Evolutionary conservation across 2,797 vertebrate species (phyloP).

Genomic region (Acrossocheilus wenchowensis): DNA sequence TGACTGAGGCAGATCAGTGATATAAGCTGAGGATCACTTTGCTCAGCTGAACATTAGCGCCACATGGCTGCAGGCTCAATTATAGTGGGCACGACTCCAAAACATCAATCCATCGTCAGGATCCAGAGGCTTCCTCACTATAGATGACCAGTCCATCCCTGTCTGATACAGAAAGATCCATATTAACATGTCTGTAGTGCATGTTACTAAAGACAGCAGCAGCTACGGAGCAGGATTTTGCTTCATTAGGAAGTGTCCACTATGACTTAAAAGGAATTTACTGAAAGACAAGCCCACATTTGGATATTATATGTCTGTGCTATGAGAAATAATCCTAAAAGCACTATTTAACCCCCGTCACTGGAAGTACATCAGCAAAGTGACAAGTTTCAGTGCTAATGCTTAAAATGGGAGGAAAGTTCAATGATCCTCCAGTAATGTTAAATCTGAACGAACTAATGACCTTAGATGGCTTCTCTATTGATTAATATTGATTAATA

Average conservation of each 20-base stretch:
- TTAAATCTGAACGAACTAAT: not conserved
- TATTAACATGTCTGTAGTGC: not conserved
- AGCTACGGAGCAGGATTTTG: not conserved
- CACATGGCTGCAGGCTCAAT: conserved; percentile 55
- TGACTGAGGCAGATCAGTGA: conserved; percentile 71
- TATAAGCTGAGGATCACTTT: conserved; percentile 75
- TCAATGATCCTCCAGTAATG: not conserved
- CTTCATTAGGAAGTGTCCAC: not conserved
- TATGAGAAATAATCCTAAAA: conserved; percentile 31
- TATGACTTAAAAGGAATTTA: conserved; percentile 22
- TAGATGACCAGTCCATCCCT: not conserved
- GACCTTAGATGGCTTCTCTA: not conserved
- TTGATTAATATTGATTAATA: not conserved
- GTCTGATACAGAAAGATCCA: not conserved
- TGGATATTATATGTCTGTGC: not conserved
- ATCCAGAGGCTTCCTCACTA: not conserved
- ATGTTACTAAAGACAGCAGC: conserved; percentile 1
- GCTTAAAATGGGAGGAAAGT: not conserved
- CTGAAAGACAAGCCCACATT: not conserved
- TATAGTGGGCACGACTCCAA: conserved; percentile 29
- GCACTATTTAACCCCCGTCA: conserved; percentile 14
- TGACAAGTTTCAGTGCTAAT: not conserved
- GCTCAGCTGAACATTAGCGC: conserved; percentile 70
- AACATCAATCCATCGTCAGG: conserved; percentile 9
- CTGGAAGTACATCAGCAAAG: not conserved